Percentiles rank a stretch among this genome's conserved stretches.
Evolutionary conservation across 2,888 invertebrate species (phyloP).

Genomic region (Acanthosepion pharaonis): DNA sequence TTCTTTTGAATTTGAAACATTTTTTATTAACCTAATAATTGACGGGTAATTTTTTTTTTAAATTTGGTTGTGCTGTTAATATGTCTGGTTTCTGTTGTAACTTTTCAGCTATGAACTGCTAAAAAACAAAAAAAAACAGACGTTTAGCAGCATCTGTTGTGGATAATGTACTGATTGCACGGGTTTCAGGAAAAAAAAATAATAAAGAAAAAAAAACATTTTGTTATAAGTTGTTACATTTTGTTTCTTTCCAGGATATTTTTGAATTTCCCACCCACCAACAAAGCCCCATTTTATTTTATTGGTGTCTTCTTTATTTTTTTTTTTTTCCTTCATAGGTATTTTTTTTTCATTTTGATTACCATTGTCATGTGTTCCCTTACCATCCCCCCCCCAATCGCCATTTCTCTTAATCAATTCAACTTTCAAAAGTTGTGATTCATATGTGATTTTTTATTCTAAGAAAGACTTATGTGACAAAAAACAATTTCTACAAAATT

Average conservation of each 20-base stretch:
- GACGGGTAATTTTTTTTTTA: background rate
- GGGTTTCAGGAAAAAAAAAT: background rate
- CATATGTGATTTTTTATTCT: slow-evolving; percentile 24
- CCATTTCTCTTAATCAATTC: background rate
- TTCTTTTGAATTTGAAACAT: background rate
- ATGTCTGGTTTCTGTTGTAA: background rate
- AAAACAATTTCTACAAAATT: background rate
- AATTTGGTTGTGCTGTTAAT: background rate
- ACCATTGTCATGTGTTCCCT: background rate
- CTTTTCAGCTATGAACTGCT: background rate
- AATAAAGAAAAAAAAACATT: background rate
- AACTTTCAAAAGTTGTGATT: background rate
- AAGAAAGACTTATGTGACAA: slow-evolving; percentile 18
- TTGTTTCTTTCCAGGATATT: background rate
- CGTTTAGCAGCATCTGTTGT: background rate
- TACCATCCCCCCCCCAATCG: background rate
- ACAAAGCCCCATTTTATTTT: background rate
- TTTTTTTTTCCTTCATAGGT: background rate
- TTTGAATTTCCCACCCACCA: background rate
- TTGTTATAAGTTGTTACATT: slow-evolving; percentile 33
- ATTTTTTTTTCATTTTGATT: background rate
- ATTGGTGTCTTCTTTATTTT: background rate
- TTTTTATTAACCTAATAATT: background rate
- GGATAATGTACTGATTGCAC: slow-evolving; percentile 21
- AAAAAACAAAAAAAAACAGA: background rate